Conservation (phyloP, 2,888 invertebrate species). For the Pseudolycoriella hygida region DNA sequence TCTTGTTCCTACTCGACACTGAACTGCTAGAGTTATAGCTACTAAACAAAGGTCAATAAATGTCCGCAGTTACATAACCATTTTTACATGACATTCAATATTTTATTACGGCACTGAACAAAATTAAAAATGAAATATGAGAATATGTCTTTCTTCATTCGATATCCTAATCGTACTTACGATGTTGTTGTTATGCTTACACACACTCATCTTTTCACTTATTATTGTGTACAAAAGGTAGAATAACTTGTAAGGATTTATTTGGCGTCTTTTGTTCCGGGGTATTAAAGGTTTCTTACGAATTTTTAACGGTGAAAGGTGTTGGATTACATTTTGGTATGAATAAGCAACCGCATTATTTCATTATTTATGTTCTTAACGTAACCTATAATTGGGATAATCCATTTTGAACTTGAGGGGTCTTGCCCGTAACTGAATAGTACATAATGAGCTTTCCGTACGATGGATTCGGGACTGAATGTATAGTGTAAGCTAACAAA, state of each 20-base stretch:
- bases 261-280: background rate
- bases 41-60: too few species aligned
- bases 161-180: background rate
- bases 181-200: background rate
- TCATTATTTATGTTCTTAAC: background rate
- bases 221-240: background rate
- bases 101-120: background rate
- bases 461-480: too few species aligned
- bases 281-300: background rate
- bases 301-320: background rate
- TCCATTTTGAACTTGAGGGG: background rate
- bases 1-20: too few species aligned
- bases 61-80: too few species aligned
- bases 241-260: conserved; percentile 2
- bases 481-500: too few species aligned
- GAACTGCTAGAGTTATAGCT: too few species aligned
- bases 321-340: background rate
- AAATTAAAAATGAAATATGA: conserved; percentile 1
- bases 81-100: background rate
- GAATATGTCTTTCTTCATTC: background rate
- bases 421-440: too few species aligned
- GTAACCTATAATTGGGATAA: background rate
- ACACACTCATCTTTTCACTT: too few species aligned
- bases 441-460: too few species aligned
- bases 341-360: conserved; percentile 1